Evolutionary conservation across 2,797 vertebrate species (phyloP).

Genomic region (Halcyon leucocephala): DNA sequence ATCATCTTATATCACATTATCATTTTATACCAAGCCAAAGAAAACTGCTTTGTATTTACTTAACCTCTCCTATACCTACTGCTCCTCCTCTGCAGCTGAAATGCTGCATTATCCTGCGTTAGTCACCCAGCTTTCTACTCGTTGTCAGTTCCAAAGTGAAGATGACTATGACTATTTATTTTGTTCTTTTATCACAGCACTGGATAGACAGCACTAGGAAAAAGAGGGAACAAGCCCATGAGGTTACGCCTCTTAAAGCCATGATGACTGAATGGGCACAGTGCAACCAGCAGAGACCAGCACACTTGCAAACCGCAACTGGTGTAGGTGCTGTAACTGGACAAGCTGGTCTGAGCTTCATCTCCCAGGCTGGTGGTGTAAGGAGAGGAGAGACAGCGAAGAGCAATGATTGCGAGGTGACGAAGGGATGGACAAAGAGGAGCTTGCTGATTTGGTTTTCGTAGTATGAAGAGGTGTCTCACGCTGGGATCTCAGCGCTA

Average conservation of each 20-base stretch:
- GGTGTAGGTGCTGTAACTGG: rapidly evolving
- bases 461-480: not conserved
- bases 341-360: not conserved
- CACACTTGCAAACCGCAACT: not conserved
- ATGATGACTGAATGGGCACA: not conserved
- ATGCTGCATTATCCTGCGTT: not conserved
- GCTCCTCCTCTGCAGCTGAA: not conserved
- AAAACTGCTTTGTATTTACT: not conserved
- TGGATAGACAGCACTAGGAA: not conserved
- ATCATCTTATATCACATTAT: not conserved
- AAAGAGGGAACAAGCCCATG: not conserved
- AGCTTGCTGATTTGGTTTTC: rapidly evolving
- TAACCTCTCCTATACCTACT: not conserved
- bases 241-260: not conserved
- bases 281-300: not conserved
- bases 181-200: not conserved
- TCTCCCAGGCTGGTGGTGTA: not conserved
- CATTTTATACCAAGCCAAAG: not conserved
- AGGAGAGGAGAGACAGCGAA: not conserved
- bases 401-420: too few species aligned
- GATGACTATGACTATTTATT: not conserved
- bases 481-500: not conserved
- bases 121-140: not conserved
- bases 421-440: not conserved
- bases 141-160: not conserved